Conservation (phyloP, 2,113 vertebrate genomes). For the Corydoras sp. region DNA sequence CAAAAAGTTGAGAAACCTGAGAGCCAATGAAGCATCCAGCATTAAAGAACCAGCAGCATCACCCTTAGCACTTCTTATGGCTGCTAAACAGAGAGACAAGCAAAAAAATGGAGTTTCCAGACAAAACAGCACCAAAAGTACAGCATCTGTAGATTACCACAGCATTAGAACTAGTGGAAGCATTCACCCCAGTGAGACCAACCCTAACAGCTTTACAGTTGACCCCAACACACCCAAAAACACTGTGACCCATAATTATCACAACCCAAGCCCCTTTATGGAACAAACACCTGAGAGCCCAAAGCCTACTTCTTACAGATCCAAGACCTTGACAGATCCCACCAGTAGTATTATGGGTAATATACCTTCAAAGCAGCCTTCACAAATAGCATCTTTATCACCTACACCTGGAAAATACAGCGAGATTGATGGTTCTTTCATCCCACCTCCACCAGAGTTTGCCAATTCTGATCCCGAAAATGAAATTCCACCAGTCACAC, state of each 20-base stretch:
- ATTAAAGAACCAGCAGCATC: constrained; percentile 60
- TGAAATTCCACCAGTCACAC: constrained; percentile 41
- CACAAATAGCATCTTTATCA: constrained; percentile 8
- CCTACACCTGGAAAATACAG: constrained; percentile 31
- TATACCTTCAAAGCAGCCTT: constrained; percentile 21
- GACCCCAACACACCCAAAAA: constrained; percentile 63
- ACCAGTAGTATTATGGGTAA: constrained; percentile 15
- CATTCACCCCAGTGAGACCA: constrained; percentile 61
- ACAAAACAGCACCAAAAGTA: constrained; percentile 50
- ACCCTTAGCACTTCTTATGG: constrained; percentile 82
- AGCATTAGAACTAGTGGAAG: constrained; percentile 9
- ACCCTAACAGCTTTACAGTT: constrained; percentile 67
- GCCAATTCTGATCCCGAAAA: constrained; percentile 56
- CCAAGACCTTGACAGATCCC: constrained; percentile 3
- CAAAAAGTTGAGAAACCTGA: constrained; percentile 58
- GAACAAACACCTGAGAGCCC: constrained; percentile 15
- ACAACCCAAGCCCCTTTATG: constrained; percentile 21
- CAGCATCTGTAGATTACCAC: constrained; percentile 33
- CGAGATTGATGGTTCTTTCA: constrained; percentile 57
- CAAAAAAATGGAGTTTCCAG: constrained; percentile 53
- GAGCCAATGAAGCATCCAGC: constrained; percentile 50
- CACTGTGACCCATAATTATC: constrained; percentile 31
- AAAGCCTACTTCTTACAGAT: constrained; percentile 7
- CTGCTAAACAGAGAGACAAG: constrained; percentile 81
- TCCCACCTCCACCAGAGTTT: constrained; percentile 90